Base-by-base conservation (phyloP, 2,113 vertebrate genomes). In the Oryzias curvinotus region DNA sequence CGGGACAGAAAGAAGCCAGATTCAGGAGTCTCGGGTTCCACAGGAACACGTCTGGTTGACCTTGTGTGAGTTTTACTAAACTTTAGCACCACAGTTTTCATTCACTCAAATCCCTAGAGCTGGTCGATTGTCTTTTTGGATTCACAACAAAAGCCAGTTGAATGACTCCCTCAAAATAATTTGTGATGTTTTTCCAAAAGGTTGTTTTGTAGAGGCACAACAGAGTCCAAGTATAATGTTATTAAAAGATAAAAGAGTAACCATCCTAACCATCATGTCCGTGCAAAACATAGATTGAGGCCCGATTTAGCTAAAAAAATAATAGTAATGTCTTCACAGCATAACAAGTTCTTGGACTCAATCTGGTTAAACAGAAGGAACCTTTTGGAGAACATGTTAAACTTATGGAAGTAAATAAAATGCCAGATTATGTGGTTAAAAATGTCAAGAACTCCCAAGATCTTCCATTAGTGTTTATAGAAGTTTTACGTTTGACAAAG, bases 181-280 rank as follows among this genome's bases (percentile, higher is more conserved):
- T 63, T 64, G 52, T 2, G 41, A 8, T 17, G 58, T 51, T 21
- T 62, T 69, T 57, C 53, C 28, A 43, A 62, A 48, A 49, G 10
- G 23, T 50, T 52, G 21, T 46, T 46, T 21, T 44, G 52, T 67
- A 52, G 51, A 48, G 16, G 36, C 8, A 36, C 10, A 36, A 12
- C 12, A 36, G 17, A 62, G 45, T 84, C 78, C 77, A 85, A 80
- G 51, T 68, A 78, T 80, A 85, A 84, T 65, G 80, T 47, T 53
- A 48, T 45, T 44, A 26, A 68, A 43, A 68, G 71, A 71, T 58
- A n/a, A n/a, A n/a, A 71, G 60, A 66, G 57, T 71, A 78, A 43
- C 57, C 21, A 58, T 81, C 78, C 16, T 36, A 36, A 36, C 30
- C 30, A 36, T 36, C 8, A 36, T 10, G 2, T 10, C 30, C 8